These are phyloP conservation scores for Falcaria lacertinaria DNA, from an alignment of 2,888 invertebrate genomes.

Conservation along the genomic window DNA sequence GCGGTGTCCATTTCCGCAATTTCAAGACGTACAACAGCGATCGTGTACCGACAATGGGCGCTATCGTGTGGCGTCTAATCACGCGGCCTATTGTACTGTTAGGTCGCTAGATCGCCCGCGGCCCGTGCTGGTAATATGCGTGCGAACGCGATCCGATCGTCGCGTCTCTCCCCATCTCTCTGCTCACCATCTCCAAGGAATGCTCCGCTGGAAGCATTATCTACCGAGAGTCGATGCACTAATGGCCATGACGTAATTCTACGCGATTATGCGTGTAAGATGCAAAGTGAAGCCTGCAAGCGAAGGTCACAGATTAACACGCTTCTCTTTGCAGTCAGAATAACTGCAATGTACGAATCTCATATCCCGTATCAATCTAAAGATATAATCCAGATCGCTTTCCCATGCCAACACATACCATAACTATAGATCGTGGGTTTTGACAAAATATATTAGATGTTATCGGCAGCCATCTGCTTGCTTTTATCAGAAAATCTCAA, in stretches of 20 bases:
- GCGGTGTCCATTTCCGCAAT: slow-evolving; percentile 76
- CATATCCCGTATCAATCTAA: not conserved
- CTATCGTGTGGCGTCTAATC: slow-evolving; percentile 79
- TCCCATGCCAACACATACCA: not conserved
- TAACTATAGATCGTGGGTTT: not conserved
- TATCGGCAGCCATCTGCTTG: not conserved
- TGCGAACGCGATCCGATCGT: slow-evolving; percentile 74
- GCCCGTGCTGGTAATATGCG: slow-evolving; percentile 69
- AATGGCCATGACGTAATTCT: slow-evolving; percentile 39
- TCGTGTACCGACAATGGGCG: slow-evolving; percentile 76
- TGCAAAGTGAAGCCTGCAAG: not conserved
- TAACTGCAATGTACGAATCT: slow-evolving; percentile 8
- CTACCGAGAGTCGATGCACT: slow-evolving; percentile 43
- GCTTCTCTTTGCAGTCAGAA: slow-evolving; percentile 1
- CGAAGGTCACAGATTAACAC: not conserved
- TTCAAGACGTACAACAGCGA: slow-evolving; percentile 72
- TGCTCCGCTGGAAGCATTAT: slow-evolving; percentile 37
- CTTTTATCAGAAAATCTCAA: not conserved
- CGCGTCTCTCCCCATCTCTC: slow-evolving; percentile 29
- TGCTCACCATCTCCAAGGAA: slow-evolving; percentile 30
- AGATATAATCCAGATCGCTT: not conserved
- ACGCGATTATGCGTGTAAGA: slow-evolving; percentile 10
- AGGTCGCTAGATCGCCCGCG: slow-evolving; percentile 60
- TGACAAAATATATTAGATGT: not conserved
- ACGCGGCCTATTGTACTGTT: slow-evolving; percentile 69